A percentile compares a stretch with the other conserved stretches of the same genome.
Evolutionary conservation across 2,113 vertebrate species (phyloP).

Genomic region (Cyrtonyx montezumae): DNA sequence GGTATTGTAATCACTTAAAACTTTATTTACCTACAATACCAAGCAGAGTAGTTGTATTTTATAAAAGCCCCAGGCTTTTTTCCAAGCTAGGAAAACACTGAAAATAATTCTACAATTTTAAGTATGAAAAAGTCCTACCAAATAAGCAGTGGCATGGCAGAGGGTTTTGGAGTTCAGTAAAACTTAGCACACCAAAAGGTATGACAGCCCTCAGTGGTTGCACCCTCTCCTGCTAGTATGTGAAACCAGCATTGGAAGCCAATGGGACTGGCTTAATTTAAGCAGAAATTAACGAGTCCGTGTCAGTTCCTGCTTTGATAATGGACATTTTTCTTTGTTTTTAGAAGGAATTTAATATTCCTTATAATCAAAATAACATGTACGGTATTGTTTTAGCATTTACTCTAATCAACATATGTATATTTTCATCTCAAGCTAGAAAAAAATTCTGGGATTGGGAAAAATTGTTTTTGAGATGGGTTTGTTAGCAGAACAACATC

Average conservation of each 20-base stretch:
- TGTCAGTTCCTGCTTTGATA: background rate
- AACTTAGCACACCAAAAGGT: background rate
- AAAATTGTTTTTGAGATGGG: background rate
- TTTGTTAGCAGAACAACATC: constrained; percentile 17
- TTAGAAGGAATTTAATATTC: background rate
- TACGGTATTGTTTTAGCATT: background rate
- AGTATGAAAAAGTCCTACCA: background rate
- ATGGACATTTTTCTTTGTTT: background rate
- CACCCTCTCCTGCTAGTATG: background rate
- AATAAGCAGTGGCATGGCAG: background rate
- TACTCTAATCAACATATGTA: background rate
- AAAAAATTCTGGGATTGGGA: background rate
- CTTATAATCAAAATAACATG: background rate
- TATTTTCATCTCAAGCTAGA: background rate
- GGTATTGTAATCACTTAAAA: background rate
- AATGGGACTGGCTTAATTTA: background rate
- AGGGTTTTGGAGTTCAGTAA: background rate
- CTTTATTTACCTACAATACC: background rate
- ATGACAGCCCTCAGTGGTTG: background rate
- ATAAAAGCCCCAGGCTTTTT: background rate
- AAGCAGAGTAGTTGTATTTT: background rate
- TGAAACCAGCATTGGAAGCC: background rate
- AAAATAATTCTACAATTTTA: background rate
- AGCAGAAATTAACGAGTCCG: background rate
- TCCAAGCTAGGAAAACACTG: background rate